phyloP scores from a whole-genome alignment of 2,113 vertebrate species.

The Acanthisitta chloris region DNA sequence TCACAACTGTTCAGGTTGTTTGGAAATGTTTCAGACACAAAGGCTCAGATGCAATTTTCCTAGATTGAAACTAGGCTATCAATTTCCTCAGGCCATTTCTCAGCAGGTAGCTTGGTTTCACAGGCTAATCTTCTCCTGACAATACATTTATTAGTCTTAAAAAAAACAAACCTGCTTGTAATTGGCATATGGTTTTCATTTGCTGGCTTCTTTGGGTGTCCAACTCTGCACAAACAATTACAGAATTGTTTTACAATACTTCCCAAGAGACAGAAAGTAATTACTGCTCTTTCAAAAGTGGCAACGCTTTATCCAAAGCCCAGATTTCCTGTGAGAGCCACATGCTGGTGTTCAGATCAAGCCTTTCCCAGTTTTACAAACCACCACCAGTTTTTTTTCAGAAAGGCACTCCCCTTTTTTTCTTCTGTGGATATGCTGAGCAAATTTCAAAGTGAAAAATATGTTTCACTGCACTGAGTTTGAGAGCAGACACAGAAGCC shows the following conservation, averaged over 20 bases:
- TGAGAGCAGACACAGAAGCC: neutral
- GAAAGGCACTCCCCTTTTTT: neutral
- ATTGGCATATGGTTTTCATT: neutral
- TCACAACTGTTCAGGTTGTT: neutral
- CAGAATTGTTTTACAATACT: neutral
- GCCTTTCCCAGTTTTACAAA: neutral
- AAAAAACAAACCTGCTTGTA: neutral
- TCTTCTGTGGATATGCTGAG: neutral
- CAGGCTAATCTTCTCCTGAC: neutral
- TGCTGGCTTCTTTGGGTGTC: neutral
- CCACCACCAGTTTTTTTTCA: neutral
- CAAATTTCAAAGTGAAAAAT: neutral
- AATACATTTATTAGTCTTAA: neutral
- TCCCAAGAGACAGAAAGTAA: neutral
- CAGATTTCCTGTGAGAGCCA: neutral
- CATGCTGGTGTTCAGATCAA: neutral
- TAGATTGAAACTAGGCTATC: neutral
- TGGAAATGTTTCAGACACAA: neutral
- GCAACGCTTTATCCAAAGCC: neutral
- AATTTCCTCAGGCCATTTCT: neutral
- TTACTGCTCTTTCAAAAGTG: neutral
- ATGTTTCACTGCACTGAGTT: neutral
- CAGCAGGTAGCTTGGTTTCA: neutral
- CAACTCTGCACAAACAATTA: neutral
- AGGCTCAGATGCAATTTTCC: neutral